A percentile compares a stretch with the other conserved stretches of the same genome.
These are phyloP conservation scores for Spilarctia lutea DNA, from an alignment of 2,888 invertebrate species.

Conservation along the genomic window DNA sequence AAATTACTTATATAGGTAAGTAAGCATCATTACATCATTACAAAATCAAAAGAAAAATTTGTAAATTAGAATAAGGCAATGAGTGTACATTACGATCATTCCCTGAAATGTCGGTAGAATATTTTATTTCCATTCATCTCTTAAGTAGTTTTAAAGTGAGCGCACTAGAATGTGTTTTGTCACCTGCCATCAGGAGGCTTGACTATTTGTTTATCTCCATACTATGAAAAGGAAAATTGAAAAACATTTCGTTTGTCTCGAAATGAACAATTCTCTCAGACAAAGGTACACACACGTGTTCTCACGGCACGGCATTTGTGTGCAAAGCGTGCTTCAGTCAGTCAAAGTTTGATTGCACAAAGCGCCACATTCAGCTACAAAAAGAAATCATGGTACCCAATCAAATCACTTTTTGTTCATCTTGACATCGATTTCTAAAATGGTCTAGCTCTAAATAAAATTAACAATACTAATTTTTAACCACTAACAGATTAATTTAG, in stretches of 20 bases:
- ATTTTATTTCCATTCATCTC: too few relatives aligned
- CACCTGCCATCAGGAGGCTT: too few relatives aligned
- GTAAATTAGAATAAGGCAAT: too few relatives aligned
- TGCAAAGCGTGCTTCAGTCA: not conserved
- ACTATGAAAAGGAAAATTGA: not conserved
- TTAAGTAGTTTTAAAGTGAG: too few relatives aligned
- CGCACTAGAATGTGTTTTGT: too few relatives aligned
- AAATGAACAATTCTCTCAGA: not conserved
- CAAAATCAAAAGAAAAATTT: too few relatives aligned
- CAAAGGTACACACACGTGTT: not conserved
- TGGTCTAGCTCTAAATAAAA: not conserved
- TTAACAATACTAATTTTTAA: not conserved
- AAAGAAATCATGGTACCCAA: conserved; percentile 3
- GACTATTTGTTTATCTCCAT: too few relatives aligned
- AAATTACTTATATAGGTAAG: too few relatives aligned
- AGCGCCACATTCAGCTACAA: not conserved
- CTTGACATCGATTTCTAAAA: not conserved
- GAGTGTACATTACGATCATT: too few relatives aligned
- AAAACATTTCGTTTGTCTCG: not conserved
- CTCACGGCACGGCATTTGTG: not conserved
- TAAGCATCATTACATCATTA: too few relatives aligned
- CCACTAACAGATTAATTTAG: not conserved
- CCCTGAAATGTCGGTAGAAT: too few relatives aligned
- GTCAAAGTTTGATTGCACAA: conserved; percentile 15
- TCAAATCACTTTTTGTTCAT: conserved; percentile 3